Percentiles rank a stretch among this genome's conserved stretches.
phyloP scores from a whole-genome alignment of 2,113 vertebrate species.

The Cheilinus undulatus region DNA sequence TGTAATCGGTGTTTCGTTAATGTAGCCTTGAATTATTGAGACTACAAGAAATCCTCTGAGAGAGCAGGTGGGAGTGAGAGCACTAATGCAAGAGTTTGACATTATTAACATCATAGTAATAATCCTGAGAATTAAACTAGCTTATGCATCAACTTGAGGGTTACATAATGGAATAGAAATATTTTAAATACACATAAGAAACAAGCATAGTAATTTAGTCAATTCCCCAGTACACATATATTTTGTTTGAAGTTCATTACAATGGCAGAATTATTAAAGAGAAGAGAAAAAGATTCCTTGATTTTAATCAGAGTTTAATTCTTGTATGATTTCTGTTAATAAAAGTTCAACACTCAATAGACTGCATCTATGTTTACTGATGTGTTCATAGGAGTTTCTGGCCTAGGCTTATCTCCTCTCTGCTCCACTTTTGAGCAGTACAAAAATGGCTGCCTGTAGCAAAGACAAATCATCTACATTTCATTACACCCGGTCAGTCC shows the following conservation, averaged over 20 bases:
- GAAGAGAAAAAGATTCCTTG: background rate
- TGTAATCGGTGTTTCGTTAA: conserved; percentile 49
- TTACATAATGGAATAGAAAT: conserved; percentile 1
- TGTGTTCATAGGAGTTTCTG: conserved; percentile 26
- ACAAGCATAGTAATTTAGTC: background rate
- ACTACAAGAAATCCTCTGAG: conserved; percentile 38
- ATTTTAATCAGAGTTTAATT: too few relatives aligned
- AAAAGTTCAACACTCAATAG: background rate
- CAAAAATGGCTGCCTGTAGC: conserved; percentile 9
- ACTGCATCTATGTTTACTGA: background rate
- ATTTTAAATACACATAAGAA: background rate
- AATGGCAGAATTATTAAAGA: too few relatives aligned
- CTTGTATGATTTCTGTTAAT: too few relatives aligned
- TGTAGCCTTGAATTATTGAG: conserved; percentile 53
- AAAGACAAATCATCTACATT: background rate
- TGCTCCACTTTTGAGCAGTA: conserved; percentile 29
- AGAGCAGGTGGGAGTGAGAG: conserved; percentile 17
- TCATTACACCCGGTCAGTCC: conserved; percentile 29
- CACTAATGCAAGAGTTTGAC: conserved; percentile 29
- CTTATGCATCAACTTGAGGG: background rate
- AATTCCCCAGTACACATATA: background rate
- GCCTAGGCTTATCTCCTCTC: conserved; percentile 31
- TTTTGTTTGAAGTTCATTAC: too few relatives aligned
- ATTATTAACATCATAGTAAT: conserved; percentile 13
- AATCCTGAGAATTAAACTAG: background rate